Evolutionary conservation across 2,113 vertebrate genomes (phyloP).

Genomic region (Dryoscopus gambensis): DNA sequence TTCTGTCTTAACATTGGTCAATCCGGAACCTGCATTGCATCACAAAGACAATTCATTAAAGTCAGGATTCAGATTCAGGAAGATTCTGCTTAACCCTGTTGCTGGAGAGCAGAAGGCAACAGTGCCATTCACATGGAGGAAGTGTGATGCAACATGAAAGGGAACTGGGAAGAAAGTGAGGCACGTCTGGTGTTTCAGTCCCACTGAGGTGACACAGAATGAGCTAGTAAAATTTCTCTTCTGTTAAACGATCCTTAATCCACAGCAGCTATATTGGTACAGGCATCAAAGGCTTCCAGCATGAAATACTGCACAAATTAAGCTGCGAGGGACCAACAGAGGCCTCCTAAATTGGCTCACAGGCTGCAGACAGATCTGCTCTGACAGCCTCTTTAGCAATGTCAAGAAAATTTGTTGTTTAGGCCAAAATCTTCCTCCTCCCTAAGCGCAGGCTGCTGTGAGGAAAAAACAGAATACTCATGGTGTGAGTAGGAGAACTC

Average conservation of each 20-base stretch:
- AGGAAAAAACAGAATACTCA: neutral
- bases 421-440: neutral
- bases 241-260: neutral
- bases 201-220: neutral
- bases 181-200: neutral
- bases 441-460: neutral
- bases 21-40: conserved; percentile 79
- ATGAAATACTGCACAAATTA: neutral
- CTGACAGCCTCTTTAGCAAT: neutral
- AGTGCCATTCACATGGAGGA: neutral
- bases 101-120: neutral
- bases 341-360: neutral
- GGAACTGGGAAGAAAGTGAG: neutral
- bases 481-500: neutral
- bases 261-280: neutral
- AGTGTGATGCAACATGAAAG: neutral
- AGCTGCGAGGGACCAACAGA: neutral
- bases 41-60: neutral
- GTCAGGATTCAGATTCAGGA: neutral
- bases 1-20: conserved; percentile 90
- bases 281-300: neutral
- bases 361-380: neutral
- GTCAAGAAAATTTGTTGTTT: neutral
- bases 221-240: conserved; percentile 5
- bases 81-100: neutral